A percentile compares a stretch with the other conserved stretches of the same genome.
phyloP scores from a whole-genome alignment of 2,113 vertebrate genomes.

The Nansenia antarctica region DNA sequence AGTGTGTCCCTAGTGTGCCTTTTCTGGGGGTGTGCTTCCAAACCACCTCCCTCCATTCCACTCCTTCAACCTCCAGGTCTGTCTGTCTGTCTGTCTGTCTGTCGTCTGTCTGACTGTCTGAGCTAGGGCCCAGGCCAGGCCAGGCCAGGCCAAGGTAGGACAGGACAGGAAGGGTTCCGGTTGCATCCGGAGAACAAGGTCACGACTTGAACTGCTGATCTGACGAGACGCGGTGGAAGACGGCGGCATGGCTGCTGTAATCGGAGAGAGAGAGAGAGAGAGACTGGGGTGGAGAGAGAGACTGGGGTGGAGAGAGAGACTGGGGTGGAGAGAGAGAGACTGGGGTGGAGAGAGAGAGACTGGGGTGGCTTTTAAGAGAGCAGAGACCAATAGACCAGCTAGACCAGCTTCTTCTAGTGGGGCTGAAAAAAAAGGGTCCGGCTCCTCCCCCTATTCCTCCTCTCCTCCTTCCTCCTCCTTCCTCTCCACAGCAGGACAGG shows the following conservation, averaged over 20 bases:
- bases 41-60: no score
- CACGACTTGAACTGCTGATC: conserved; percentile 59
- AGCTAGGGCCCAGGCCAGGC: not conserved
- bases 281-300: conserved; percentile 20
- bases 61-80: not conserved
- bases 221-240: conserved; percentile 36
- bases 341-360: no score
- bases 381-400: not conserved
- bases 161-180: conserved; percentile 50
- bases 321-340: not conserved
- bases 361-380: not conserved
- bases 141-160: conserved; percentile 34
- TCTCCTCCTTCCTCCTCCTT: conserved; percentile 19
- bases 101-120: conserved; percentile 41
- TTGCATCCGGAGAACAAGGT: conserved; percentile 69
- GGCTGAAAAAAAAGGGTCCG: no score
- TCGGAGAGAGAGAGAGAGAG: no score
- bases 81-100: not conserved
- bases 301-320: conserved; percentile 18
- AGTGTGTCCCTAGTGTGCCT: not conserved
- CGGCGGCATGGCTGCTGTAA: conserved; percentile 43
- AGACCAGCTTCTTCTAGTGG: conserved; percentile 9
- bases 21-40: not conserved
- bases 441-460: conserved; percentile 24
- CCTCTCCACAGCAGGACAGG: not conserved